Conservation (phyloP, 2,888 invertebrate species). For the Microctonus aethiopoides region DNA sequence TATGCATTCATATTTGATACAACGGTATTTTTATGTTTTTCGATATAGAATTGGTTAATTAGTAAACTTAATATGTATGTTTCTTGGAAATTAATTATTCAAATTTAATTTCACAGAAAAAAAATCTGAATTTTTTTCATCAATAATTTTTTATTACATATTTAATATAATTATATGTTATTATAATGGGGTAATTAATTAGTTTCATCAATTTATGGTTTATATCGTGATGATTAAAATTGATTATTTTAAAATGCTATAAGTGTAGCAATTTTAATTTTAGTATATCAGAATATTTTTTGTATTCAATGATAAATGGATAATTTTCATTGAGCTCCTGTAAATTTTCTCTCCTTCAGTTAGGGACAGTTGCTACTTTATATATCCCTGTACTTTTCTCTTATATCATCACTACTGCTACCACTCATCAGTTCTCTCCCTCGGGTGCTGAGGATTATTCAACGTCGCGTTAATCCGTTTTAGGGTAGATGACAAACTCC, state of each 20-base stretch:
- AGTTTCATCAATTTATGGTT: too few relatives aligned
- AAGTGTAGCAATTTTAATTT: too few relatives aligned
- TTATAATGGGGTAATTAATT: too few relatives aligned
- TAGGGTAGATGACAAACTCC: constrained; percentile 42
- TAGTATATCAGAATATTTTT: background rate
- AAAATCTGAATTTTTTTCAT: background rate
- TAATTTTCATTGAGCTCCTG: background rate
- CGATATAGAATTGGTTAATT: background rate
- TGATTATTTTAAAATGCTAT: too few relatives aligned
- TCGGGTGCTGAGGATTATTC: constrained; percentile 48
- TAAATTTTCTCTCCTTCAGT: background rate
- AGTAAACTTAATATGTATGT: background rate
- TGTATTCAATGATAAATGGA: background rate
- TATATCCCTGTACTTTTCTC: background rate
- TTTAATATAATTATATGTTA: too few relatives aligned
- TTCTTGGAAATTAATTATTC: background rate
- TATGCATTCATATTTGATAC: background rate
- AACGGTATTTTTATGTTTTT: background rate
- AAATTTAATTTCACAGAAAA: background rate
- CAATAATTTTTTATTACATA: background rate
- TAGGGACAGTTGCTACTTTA: background rate
- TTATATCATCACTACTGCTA: background rate
- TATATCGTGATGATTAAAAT: too few relatives aligned
- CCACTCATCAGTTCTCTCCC: constrained; percentile 17
- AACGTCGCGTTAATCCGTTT: constrained; percentile 41